Conservation (phyloP, 2,113 vertebrate species). For the Mesitornis unicolor region DNA sequence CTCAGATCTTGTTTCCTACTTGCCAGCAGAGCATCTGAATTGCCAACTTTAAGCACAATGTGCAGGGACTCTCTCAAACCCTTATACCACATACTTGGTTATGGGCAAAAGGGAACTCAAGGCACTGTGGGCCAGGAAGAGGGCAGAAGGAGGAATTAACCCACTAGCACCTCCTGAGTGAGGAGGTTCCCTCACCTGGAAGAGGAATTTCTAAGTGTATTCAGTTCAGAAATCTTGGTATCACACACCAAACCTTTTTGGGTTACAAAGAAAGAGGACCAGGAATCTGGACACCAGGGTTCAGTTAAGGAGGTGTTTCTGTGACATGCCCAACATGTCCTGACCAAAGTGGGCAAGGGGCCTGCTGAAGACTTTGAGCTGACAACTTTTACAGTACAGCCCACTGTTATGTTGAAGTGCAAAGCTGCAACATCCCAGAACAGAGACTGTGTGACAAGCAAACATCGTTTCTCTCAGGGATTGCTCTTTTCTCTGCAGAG, state of each 20-base stretch:
- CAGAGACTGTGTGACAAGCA: neutral
- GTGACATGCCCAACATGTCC: rapidly evolving
- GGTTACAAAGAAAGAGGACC: neutral
- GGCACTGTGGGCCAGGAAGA: neutral
- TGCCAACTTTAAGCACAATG: neutral
- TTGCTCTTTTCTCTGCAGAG: neutral
- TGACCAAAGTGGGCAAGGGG: neutral
- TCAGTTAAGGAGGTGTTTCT: neutral
- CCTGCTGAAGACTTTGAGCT: neutral
- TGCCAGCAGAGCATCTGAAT: neutral
- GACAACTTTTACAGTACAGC: neutral
- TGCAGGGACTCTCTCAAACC: neutral
- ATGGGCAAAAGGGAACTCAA: neutral
- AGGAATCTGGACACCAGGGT: neutral
- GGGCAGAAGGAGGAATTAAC: neutral
- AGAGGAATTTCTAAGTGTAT: neutral
- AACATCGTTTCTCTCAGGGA: neutral
- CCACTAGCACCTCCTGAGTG: neutral
- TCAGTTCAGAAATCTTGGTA: neutral
- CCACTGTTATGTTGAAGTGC: neutral
- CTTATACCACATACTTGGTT: neutral
- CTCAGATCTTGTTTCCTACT: neutral
- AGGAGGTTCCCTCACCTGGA: neutral
- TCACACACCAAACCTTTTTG: neutral
- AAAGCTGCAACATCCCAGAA: neutral